Conservation (phyloP, 2,113 vertebrate species). For the Herpetotheres cachinnans region DNA sequence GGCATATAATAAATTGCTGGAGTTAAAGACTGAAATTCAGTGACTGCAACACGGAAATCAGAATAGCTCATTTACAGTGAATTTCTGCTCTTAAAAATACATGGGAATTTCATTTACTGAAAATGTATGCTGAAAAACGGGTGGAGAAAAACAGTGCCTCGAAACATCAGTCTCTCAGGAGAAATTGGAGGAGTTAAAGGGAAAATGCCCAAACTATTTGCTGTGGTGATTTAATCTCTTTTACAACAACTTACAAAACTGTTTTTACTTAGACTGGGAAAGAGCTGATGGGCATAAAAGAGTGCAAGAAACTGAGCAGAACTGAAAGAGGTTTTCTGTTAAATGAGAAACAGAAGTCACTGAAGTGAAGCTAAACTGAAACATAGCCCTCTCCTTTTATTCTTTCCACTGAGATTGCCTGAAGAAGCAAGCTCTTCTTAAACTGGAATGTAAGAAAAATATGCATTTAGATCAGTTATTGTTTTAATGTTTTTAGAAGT, state of each 20-base stretch:
- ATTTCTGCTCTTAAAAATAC: background rate
- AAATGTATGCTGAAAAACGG: background rate
- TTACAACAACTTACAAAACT: background rate
- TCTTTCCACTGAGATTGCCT: background rate
- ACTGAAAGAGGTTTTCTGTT: background rate
- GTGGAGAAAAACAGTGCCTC: background rate
- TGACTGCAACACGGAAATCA: rapidly evolving
- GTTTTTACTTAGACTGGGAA: background rate
- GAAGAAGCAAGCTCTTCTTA: background rate
- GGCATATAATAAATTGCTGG: background rate
- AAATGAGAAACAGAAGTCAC: slow-evolving; percentile 32
- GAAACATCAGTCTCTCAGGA: background rate
- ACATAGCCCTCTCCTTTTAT: background rate
- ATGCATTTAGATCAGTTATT: background rate
- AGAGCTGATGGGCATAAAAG: slow-evolving; percentile 1
- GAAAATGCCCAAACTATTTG: background rate
- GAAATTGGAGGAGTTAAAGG: background rate
- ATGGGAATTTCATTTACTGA: background rate
- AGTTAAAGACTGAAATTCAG: background rate
- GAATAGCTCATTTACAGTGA: background rate
- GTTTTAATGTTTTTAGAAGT: background rate
- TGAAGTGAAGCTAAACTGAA: slow-evolving; percentile 18
- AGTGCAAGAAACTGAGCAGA: background rate
- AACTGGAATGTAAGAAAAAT: background rate
- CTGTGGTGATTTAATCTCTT: background rate